Evolutionary conservation across 2,797 vertebrate species (phyloP), one percentile per base, ranked within the genome.

Genomic region (Lepus oiostolus): DNA sequence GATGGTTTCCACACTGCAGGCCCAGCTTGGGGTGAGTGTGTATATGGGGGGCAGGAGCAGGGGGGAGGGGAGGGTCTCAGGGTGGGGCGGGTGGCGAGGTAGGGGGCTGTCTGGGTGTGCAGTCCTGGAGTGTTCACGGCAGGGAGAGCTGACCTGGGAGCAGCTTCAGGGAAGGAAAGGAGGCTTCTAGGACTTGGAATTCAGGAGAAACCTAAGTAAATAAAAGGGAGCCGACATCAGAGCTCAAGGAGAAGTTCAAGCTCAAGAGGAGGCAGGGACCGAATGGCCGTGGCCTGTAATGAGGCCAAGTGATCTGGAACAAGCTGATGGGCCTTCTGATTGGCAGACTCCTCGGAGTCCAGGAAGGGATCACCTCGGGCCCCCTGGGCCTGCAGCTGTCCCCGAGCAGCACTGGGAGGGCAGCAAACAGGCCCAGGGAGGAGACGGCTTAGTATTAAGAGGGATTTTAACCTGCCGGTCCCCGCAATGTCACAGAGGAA

Each of bases 131-230:
- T 67, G 71, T 67, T 14, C 14, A 21, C 2, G 10, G 65, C 81
- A 32, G 7, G 38, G 70, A 76, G 19, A 75, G 10, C 4, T 83
- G 75, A 6, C 67, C 13, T 42, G 62, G 63, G 30, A 68, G 32
- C 19, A 68, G 76, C 62, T 22, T 54, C 42, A 6, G 71, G 52
- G 50, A 87, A 86, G 93, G 74, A 21, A 24, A 13, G 30, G 72
- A 42, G 47, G 42, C 28, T 63, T 72, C 50, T 72, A 80, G 60
- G 22, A 32, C 42, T 52, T 76, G 88, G 74, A 84, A 83, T 75
- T 94, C 77, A 70, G 8, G 22, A 0, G 7, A 74, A 94, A 88
- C 63, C 50, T 85, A 76, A 85, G 58, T 22, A 91, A 86, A 94
- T 54, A n/a, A 90, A 93, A 70, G 28, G 62, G 58, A 93, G 62